phyloP scores from a whole-genome alignment of 2,797 vertebrate genomes.

The Potorous gilbertii region DNA sequence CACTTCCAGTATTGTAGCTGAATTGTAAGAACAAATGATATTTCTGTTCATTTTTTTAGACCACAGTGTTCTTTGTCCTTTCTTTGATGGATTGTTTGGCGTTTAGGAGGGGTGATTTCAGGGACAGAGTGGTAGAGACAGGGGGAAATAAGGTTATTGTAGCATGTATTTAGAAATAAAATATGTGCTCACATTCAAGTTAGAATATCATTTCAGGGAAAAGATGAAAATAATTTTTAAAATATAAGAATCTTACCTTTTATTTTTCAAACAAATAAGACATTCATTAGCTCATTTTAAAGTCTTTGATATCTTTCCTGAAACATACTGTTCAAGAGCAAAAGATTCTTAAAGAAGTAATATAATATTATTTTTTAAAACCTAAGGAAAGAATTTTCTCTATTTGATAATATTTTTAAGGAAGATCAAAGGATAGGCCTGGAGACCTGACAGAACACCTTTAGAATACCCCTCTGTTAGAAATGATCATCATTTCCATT shows the following conservation, averaged over 20 bases:
- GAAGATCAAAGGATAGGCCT: conserved; percentile 47
- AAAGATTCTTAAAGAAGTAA: conserved; percentile 54
- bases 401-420: conserved; percentile 63
- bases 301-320: conserved; percentile 45
- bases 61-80: not conserved
- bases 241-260: conserved; percentile 36
- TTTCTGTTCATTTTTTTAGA: not conserved
- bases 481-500: conserved; percentile 45
- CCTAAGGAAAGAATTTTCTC: conserved; percentile 11
- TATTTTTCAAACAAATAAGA: conserved; percentile 45
- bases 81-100: not conserved
- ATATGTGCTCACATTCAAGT: conserved; percentile 16
- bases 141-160: not conserved
- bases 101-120: not conserved
- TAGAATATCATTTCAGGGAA: conserved; percentile 34
- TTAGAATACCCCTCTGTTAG: conserved; percentile 7
- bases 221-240: conserved; percentile 23
- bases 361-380: conserved; percentile 53
- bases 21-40: conserved; percentile 11
- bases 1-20: not conserved
- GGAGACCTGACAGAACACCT: conserved; percentile 3
- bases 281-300: conserved; percentile 38
- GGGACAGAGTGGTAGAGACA: not conserved
- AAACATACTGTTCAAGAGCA: conserved; percentile 36
- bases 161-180: conserved; percentile 35